Conservation (phyloP, 2,888 invertebrate genomes). For the Plagodis dolabraria region DNA sequence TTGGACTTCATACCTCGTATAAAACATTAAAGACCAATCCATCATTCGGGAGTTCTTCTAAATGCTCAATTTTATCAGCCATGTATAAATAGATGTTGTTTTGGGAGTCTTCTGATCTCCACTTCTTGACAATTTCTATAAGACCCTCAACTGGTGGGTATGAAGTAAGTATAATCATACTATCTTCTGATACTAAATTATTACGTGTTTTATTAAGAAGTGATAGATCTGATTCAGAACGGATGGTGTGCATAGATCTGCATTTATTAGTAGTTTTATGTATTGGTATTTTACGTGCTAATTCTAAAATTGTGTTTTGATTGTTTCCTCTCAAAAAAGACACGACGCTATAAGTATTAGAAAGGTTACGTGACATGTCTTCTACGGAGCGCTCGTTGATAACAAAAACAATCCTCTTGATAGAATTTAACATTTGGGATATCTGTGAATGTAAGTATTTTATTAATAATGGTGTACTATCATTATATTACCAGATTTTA, state of each 20-base stretch:
- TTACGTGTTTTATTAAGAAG: constrained; percentile 30
- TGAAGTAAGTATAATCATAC: constrained; percentile 37
- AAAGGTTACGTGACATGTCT: neutral
- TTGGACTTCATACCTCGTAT: constrained; percentile 33
- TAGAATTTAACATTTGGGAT: neutral
- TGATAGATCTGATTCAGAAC: constrained; percentile 31
- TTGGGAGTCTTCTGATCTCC: constrained; percentile 35
- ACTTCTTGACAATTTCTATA: constrained; percentile 36
- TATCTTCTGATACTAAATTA: constrained; percentile 25
- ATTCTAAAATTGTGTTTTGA: constrained; percentile 30
- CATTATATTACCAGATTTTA: no score
- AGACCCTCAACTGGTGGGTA: constrained; percentile 38
- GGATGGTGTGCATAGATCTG: constrained; percentile 25
- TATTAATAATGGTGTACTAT: no score
- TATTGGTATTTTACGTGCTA: constrained; percentile 37
- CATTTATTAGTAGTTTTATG: constrained; percentile 11
- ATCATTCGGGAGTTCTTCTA: constrained; percentile 26
- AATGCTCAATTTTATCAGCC: constrained; percentile 18
- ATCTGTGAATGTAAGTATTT: neutral
- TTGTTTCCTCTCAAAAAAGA: constrained; percentile 12
- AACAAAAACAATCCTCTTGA: neutral
- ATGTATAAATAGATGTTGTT: constrained; percentile 37
- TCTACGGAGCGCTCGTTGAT: neutral
- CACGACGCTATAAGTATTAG: constrained; percentile 4
- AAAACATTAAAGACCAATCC: constrained; percentile 36